Evolutionary conservation across 2,888 invertebrate species (phyloP).

Genomic region (Bruchidius siliquastri): DNA sequence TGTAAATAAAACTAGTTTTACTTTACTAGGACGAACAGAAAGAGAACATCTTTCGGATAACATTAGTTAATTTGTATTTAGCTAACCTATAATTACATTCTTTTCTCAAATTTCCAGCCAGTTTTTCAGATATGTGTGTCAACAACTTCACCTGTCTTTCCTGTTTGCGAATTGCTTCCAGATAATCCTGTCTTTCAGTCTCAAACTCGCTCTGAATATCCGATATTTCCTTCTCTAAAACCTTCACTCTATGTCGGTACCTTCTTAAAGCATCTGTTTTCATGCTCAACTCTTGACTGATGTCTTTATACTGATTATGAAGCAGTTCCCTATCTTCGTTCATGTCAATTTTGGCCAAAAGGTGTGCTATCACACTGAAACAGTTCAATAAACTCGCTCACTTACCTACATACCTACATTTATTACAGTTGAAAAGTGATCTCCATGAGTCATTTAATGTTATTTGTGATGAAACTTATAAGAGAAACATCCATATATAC

Average conservation of each 20-base stretch:
- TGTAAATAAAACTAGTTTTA: too few relatives aligned
- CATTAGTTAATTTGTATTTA: too few relatives aligned
- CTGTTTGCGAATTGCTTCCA: conserved; percentile 74
- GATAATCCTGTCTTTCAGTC: conserved; percentile 73
- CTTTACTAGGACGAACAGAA: too few relatives aligned
- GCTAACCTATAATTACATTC: conserved; percentile 69
- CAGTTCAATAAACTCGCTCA: not conserved
- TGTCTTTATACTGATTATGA: conserved; percentile 71
- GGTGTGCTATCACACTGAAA: conserved; percentile 53
- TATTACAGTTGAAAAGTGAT: too few relatives aligned
- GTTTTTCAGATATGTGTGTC: conserved; percentile 60
- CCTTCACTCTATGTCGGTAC: conserved; percentile 61
- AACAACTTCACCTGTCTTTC: conserved; percentile 65
- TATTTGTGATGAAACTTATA: too few relatives aligned
- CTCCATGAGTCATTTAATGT: too few relatives aligned
- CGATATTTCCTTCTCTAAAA: conserved; percentile 65
- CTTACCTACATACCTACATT: too few relatives aligned
- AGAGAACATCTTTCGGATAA: too few relatives aligned
- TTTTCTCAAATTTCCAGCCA: conserved; percentile 64
- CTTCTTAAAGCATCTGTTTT: conserved; percentile 64
- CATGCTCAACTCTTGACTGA: conserved; percentile 70
- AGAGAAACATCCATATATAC: too few relatives aligned
- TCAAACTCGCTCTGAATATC: conserved; percentile 81
- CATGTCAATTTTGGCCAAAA: conserved; percentile 56
- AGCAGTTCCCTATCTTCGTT: conserved; percentile 67